Conservation (phyloP, 1,140 invertebrate species). For the Tetragonula clypearis region DNA sequence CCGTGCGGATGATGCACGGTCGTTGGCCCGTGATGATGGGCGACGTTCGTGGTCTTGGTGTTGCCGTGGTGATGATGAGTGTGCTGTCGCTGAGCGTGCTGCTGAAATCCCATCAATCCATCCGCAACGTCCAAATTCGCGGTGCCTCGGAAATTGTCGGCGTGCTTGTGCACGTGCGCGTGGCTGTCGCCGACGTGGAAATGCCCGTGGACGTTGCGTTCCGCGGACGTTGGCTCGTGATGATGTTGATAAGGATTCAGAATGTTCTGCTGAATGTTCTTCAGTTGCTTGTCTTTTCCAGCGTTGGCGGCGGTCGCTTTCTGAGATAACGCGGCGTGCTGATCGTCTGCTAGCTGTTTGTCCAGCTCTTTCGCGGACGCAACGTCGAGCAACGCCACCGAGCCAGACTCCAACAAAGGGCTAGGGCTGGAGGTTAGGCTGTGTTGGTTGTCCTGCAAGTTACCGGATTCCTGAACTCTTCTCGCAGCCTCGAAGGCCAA, state of each 20-base stretch:
- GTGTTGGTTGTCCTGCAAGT: conserved; percentile 60
- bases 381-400: conserved; percentile 47
- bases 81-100: conserved; percentile 65
- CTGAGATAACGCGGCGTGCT: conserved; percentile 38
- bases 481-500: conserved; percentile 65
- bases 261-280: conserved; percentile 64
- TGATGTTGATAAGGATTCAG: conserved; percentile 69
- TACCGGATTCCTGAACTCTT: conserved; percentile 64
- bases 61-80: conserved; percentile 68
- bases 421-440: conserved; percentile 66
- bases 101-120: conserved; percentile 59
- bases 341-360: conserved; percentile 61
- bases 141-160: conserved; percentile 55
- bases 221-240: conserved; percentile 60
- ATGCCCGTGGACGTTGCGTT: conserved; percentile 61
- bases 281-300: conserved; percentile 62
- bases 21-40: conserved; percentile 53
- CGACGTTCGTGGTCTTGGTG: conserved; percentile 37
- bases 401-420: conserved; percentile 51
- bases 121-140: conserved; percentile 59
- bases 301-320: conserved; percentile 23
- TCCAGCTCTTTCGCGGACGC: conserved; percentile 57
- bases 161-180: conserved; percentile 63
- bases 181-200: conserved; percentile 57
- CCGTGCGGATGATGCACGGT: conserved; percentile 53